phyloP scores from a whole-genome alignment of 2,797 vertebrate species.

The Falco concolor region DNA sequence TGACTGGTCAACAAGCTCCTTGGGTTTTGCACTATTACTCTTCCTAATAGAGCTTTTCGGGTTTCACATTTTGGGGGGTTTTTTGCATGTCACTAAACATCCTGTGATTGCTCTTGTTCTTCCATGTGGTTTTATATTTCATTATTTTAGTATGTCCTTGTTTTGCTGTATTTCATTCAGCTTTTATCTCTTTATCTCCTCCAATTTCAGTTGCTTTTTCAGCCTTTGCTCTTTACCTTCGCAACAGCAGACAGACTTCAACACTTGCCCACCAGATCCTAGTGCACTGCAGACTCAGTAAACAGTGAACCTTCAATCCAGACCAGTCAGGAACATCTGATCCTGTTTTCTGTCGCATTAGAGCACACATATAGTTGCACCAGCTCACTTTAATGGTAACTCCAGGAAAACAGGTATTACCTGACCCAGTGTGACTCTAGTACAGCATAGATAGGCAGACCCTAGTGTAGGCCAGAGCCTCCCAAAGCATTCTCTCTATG shows the following conservation, averaged over 20 bases:
- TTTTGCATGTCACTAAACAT: not conserved
- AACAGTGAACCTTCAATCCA: not conserved
- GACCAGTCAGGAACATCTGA: not conserved
- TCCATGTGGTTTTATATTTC: not conserved
- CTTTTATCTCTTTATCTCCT: slow-evolving; percentile 6
- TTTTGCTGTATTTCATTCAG: slow-evolving; percentile 15
- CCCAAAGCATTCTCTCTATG: not conserved
- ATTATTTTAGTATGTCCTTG: not conserved
- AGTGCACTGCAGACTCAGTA: not conserved
- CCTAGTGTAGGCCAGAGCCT: not conserved
- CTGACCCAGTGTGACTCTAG: not conserved
- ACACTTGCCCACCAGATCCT: not conserved
- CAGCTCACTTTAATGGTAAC: not conserved
- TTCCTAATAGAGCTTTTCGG: not conserved
- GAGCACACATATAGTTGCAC: not conserved
- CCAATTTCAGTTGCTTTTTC: slow-evolving; percentile 33
- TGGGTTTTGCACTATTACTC: not conserved
- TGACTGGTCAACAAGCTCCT: not conserved
- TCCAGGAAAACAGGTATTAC: not conserved
- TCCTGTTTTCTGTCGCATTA: not conserved
- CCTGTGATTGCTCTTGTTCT: slow-evolving; percentile 12
- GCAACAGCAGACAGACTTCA: not conserved
- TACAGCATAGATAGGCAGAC: not conserved
- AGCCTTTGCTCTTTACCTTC: not conserved
- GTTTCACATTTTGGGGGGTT: not conserved